A percentile compares a stretch with the other conserved stretches of the same genome.
Conservation (phyloP, 1,140 invertebrate genomes). For the Muscidifurax raptorellus region DNA sequence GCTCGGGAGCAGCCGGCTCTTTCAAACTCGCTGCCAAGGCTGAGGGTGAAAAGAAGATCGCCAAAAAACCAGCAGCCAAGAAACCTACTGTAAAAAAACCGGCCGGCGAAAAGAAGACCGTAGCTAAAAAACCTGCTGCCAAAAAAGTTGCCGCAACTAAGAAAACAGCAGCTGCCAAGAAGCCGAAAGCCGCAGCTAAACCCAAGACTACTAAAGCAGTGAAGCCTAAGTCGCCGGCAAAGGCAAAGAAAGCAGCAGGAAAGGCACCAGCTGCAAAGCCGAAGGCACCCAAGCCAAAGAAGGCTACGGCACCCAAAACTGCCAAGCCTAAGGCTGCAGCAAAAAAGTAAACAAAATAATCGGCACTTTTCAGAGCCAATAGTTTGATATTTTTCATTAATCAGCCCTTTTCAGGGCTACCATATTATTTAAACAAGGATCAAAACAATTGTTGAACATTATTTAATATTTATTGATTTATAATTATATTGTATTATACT, state of each 20-base stretch:
- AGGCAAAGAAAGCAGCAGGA: too few relatives aligned
- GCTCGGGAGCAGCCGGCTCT: constrained; percentile 79
- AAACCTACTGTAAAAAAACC: neutral
- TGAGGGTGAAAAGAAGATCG: constrained; percentile 9
- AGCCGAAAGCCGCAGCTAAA: neutral
- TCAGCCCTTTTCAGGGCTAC: too few relatives aligned
- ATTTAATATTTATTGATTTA: too few relatives aligned
- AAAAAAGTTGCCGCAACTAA: neutral
- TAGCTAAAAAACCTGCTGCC: neutral
- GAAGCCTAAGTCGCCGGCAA: neutral
- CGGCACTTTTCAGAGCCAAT: too few relatives aligned
- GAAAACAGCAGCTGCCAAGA: constrained; percentile 2
- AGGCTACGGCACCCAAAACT: too few relatives aligned
- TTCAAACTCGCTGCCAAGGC: constrained; percentile 73
- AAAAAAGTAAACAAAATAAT: neutral
- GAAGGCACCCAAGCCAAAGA: too few relatives aligned
- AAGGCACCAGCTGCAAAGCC: too few relatives aligned
- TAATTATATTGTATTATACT: too few relatives aligned
- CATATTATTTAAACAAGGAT: too few relatives aligned
- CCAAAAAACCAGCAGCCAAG: constrained; percentile 11
- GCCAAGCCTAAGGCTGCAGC: neutral
- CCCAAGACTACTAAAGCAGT: neutral
- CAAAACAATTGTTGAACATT: too few relatives aligned
- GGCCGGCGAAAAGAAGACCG: too few relatives aligned
- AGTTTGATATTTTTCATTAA: too few relatives aligned